Conservation (phyloP, 2,113 vertebrate species). For the Nanorana parkeri region DNA sequence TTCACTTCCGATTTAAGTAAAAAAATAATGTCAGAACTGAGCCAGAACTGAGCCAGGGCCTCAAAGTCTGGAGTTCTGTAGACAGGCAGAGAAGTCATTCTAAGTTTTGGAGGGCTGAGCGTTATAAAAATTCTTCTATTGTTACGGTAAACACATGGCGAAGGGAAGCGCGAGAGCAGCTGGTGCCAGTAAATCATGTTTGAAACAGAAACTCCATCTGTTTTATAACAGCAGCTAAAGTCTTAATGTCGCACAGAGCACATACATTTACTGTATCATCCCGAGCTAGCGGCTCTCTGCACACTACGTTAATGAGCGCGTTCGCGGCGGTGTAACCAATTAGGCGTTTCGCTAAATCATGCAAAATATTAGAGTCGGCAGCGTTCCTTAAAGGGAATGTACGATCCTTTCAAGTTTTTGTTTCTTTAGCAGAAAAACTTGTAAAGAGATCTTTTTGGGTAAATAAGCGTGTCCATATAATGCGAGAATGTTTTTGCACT, state of each 20-base stretch:
- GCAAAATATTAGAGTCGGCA: not conserved
- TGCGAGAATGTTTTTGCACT: too few relatives aligned
- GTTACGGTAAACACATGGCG: conserved; percentile 15
- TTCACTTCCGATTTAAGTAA: too few relatives aligned
- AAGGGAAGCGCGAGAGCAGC: conserved; percentile 3
- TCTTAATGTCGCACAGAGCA: not conserved
- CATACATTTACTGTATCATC: not conserved
- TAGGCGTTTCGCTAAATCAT: not conserved
- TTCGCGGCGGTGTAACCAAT: not conserved
- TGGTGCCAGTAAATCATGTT: conserved; percentile 37
- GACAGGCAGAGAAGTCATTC: too few relatives aligned
- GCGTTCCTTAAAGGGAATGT: too few relatives aligned
- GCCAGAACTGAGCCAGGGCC: too few relatives aligned
- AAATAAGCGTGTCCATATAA: too few relatives aligned
- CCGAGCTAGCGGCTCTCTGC: not conserved
- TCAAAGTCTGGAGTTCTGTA: too few relatives aligned
- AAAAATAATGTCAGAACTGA: too few relatives aligned
- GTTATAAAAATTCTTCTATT: not conserved
- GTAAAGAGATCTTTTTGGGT: too few relatives aligned
- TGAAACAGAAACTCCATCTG: conserved; percentile 36
- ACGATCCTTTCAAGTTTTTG: too few relatives aligned
- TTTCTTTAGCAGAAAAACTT: too few relatives aligned
- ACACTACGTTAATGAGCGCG: not conserved
- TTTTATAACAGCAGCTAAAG: conserved; percentile 8
- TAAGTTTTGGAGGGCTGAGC: not conserved